Percentiles rank a stretch among this genome's conserved stretches.
phyloP scores from a whole-genome alignment of 2,113 vertebrate genomes.

The Porphyrio hochstetteri region DNA sequence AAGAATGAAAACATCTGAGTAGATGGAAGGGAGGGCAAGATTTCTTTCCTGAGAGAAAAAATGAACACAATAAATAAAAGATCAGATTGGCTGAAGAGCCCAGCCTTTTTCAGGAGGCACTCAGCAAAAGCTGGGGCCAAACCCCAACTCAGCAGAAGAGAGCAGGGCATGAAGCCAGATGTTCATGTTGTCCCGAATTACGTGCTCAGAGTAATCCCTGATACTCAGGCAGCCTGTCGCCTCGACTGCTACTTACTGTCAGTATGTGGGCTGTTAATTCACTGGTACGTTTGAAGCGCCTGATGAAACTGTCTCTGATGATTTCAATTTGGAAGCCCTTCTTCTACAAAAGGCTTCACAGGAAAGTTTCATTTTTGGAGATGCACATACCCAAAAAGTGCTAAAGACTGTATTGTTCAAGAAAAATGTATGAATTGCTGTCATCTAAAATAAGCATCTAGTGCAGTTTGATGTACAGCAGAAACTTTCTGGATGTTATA shows the following conservation, averaged over 20 bases:
- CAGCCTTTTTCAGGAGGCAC: not conserved
- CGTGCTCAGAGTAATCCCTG: accelerated
- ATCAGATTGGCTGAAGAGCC: not conserved
- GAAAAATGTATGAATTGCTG: not conserved
- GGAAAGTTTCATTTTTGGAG: constrained; percentile 15
- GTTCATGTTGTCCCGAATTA: not conserved
- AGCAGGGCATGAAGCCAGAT: not conserved
- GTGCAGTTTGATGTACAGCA: not conserved
- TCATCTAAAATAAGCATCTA: constrained; percentile 40
- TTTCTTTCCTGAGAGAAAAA: not conserved
- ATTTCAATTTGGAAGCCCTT: constrained; percentile 1
- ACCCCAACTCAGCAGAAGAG: not conserved
- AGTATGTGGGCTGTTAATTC: not conserved
- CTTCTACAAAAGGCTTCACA: not conserved
- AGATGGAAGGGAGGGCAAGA: not conserved
- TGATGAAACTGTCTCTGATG: not conserved
- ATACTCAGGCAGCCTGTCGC: not conserved
- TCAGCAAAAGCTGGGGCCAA: accelerated
- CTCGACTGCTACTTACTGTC: not conserved
- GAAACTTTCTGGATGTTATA: constrained; percentile 14
- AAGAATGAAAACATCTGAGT: not conserved
- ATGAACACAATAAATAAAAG: not conserved
- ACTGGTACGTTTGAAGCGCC: not conserved
- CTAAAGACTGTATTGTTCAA: constrained; percentile 30
- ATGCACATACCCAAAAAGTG: not conserved